Conservation (phyloP, 2,797 vertebrate genomes). For the Chaunax sp. region DNA sequence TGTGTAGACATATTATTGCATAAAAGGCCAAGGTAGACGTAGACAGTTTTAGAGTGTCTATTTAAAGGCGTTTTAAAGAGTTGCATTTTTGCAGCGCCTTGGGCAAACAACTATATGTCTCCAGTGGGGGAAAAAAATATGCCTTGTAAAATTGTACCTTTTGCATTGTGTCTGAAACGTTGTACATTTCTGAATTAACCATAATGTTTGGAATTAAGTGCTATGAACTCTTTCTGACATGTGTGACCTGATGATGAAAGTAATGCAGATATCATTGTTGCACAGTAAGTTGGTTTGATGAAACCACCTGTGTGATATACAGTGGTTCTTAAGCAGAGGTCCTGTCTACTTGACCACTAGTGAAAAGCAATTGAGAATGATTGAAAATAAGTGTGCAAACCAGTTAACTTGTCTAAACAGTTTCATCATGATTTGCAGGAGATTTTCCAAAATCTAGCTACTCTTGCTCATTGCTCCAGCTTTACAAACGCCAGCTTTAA, state of each 20-base stretch:
- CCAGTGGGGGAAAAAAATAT: conserved; percentile 16
- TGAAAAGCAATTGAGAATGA: no score
- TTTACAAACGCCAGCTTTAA: no score
- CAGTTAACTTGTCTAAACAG: no score
- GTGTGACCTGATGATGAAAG: neutral
- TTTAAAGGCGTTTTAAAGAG: conserved; percentile 61
- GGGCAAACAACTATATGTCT: conserved; percentile 50
- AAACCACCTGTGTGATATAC: no score
- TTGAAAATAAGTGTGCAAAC: no score
- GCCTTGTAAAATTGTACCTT: conserved; percentile 11
- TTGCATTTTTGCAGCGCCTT: conserved; percentile 54
- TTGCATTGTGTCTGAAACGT: conserved; percentile 8
- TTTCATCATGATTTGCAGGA: no score
- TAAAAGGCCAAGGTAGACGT: conserved; percentile 61
- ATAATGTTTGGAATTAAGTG: conserved; percentile 26
- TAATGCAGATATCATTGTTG: neutral
- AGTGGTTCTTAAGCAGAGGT: no score
- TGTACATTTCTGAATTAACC: conserved; percentile 34
- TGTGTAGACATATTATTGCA: conserved; percentile 53
- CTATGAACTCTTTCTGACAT: neutral
- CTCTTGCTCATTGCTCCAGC: no score
- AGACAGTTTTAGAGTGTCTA: conserved; percentile 57
- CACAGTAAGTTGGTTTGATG: no score
- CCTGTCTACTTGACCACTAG: no score
- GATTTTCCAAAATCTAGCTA: no score